Base-by-base conservation (phyloP, 2,113 vertebrate species). In the Vicugna pacos region DNA sequence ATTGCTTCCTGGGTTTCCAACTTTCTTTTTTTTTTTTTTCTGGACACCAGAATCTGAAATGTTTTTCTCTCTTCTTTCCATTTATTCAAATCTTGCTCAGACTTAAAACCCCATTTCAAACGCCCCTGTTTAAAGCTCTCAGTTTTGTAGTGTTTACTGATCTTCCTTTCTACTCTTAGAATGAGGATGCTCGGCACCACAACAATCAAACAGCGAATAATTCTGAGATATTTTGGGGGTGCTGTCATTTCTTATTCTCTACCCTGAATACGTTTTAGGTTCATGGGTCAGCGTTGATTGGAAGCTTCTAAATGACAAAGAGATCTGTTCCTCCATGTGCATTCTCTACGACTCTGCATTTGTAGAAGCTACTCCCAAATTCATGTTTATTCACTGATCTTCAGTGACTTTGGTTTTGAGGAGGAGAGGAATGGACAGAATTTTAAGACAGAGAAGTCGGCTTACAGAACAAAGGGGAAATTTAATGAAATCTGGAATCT, bases 401-500 rank as follows among this genome's bases (percentile, higher is more conserved):
- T 62, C 76, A 86, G 2, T 95, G 90, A 85, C 50, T 97, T 95
- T 77, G 11, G 13, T 95, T 95, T 73, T 62, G 28, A 48, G 20
- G 28, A 91, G 52, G 8, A 88, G 20, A 95, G 8, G 6, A 95
- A 81, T 72, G 50, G 65, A 90, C 93, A 76, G 30, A 83, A 64
- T 70, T 83, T 60, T 73, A 60, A 85, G 60, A 56, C 85, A 93
- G 24, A 92, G 52, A 85, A 79, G 15, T 46, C 96, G 60, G 3
- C 15, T 62, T 70, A 35, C 8, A 91, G 72, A 96, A 95, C 95
- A 97, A 96, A 97, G 82, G 6, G 24, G 80, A 73, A 72, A 64
- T 83, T 91, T 79, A 95, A 96, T 84, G 64, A 94, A 96, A 97
- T 76, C 62, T 94, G 50, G 15, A 70, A 48, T 95, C 94, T 89